A percentile compares a stretch with the other conserved stretches of the same genome.
These are phyloP conservation scores for Martes martes DNA, from an alignment of 2,113 vertebrate genomes.

Conservation along the genomic window DNA sequence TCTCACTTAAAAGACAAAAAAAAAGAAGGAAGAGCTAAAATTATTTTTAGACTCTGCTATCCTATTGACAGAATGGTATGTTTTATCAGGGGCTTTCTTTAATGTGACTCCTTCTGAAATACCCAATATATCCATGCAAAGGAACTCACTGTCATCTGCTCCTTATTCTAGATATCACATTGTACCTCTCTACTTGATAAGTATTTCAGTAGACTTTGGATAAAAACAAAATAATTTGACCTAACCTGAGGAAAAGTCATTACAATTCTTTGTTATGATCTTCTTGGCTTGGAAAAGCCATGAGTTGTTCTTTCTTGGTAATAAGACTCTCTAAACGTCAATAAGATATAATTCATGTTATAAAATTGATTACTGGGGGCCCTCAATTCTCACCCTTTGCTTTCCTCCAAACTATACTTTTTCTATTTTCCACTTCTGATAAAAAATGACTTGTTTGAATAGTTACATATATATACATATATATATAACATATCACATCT, in stretches of 20 bases:
- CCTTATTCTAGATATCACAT: background rate
- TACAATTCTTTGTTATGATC: background rate
- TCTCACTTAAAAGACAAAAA: no score
- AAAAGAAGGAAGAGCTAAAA: constrained; percentile 25
- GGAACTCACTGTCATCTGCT: background rate
- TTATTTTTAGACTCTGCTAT: constrained; percentile 39
- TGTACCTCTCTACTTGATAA: background rate
- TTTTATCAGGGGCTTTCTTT: constrained; percentile 36
- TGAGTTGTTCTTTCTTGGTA: background rate
- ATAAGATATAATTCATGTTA: background rate
- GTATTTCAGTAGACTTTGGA: background rate
- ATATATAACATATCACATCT: background rate
- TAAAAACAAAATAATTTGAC: constrained; percentile 9
- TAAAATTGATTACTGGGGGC: background rate
- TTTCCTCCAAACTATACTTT: background rate
- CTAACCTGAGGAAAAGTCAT: background rate
- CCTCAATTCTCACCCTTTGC: background rate
- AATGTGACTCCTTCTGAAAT: constrained; percentile 20
- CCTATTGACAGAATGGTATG: background rate
- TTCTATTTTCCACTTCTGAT: background rate
- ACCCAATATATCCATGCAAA: background rate
- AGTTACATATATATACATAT: background rate
- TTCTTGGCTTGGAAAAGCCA: background rate
- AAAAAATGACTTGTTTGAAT: background rate
- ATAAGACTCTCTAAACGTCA: background rate